Base-by-base conservation (phyloP, 1,140 invertebrate genomes). In the Drosophila ananassae region DNA sequence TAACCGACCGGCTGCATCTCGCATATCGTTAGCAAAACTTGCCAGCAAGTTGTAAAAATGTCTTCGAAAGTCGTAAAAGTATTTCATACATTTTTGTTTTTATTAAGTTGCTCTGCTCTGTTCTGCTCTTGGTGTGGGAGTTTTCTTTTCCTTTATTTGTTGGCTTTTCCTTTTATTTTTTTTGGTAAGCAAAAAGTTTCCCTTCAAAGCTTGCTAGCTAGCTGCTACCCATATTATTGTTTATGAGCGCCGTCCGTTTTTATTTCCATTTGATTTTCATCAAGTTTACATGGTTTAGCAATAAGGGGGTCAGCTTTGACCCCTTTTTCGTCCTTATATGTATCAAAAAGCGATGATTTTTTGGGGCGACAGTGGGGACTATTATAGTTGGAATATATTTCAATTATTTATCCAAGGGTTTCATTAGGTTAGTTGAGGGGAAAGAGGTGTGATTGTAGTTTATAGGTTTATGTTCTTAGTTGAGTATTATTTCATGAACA, bases 1-100 rank as follows among this genome's bases (percentile, higher is more conserved):
- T 7, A 17, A 17, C 41, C 13, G 41, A 17, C 21, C 21, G 44
- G 30, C 61, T 81, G 80, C 76, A 79, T 84, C 82, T 82, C 84
- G 79, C 84, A 89, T 89, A 89, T 89, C 84, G 84, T 89, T 89
- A 89, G 83, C 77, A 73, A 89, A 85, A 89, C 57, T 89, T 80
- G 76, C 68, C 66, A 79, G 84, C 72, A 82, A 89, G 84, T 73
- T 82, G 82, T 90, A 90, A 89, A 90, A 90, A 87, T 90, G 87
- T 90, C 82, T 87, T 90, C 82, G 84, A 87, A 87, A 90, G 74
- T 90, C 87, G 87, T 87, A 90, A 90, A 90, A 90, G 85, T 89
- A 89, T 89, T 89, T 89, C 83, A 89, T 89, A 85, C 83, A 89
- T 89, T 89, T 87, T 83, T 76, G 75, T 83, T 89, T 87, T 87